Percentiles rank a stretch among this genome's conserved stretches.
These are phyloP conservation scores for Cantharis rufa DNA, from an alignment of 2,888 invertebrate species.

Conservation along the genomic window DNA sequence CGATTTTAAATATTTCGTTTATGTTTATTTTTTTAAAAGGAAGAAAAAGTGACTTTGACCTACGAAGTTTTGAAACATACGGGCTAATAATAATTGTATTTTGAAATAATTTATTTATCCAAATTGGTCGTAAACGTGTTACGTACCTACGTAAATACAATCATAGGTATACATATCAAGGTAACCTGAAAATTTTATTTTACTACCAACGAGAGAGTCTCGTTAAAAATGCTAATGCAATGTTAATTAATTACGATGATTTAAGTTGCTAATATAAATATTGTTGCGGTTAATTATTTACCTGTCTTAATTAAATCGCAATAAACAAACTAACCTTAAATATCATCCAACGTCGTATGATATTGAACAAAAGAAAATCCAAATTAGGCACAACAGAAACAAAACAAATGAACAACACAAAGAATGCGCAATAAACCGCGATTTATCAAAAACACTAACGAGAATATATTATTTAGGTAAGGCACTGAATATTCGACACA, in stretches of 20 bases:
- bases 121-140: not conserved
- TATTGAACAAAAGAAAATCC: constrained; percentile 1
- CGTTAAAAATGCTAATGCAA: not conserved
- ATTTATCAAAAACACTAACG: constrained; percentile 36
- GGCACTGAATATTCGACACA: constrained; percentile 40
- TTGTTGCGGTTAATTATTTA: not conserved
- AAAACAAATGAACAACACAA: constrained; percentile 14
- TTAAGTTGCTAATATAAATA: not conserved
- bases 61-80: not conserved
- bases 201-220: not conserved
- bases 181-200: not conserved
- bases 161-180: not conserved
- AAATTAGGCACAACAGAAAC: constrained; percentile 20
- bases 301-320: not conserved
- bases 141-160: not conserved
- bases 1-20: not conserved
- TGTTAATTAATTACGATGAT: not conserved
- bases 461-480: constrained; percentile 42
- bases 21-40: not conserved
- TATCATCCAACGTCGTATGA: constrained; percentile 11
- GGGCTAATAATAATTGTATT: not conserved
- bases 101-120: not conserved
- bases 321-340: not conserved
- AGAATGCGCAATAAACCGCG: constrained; percentile 28
- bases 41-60: not conserved